A percentile compares a stretch with the other conserved stretches of the same genome.
phyloP scores from a whole-genome alignment of 2,888 invertebrate genomes.

The Drosophila imparisetae region DNA sequence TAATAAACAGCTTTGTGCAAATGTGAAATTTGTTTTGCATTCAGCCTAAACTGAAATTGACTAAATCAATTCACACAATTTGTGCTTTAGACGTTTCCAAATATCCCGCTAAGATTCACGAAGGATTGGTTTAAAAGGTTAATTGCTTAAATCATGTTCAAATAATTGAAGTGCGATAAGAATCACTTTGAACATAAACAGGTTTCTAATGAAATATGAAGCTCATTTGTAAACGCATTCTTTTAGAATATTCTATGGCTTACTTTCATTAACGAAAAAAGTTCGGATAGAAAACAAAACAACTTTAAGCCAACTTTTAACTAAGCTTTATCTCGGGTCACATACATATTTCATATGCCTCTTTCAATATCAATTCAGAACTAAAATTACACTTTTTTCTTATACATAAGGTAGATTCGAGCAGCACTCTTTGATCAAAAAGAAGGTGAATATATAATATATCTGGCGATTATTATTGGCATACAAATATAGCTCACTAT shows the following conservation, averaged over 20 bases:
- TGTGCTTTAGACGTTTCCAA: no score
- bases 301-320: not conserved
- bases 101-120: not conserved
- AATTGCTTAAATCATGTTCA: not conserved
- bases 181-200: not conserved
- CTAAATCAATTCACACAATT: not conserved
- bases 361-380: not conserved
- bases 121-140: not conserved
- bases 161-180: not conserved
- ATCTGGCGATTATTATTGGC: not conserved
- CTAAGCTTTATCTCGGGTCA: not conserved
- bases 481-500: conserved; percentile 21
- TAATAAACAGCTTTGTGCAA: conserved; percentile 3
- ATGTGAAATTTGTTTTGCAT: not conserved
- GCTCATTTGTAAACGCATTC: not conserved
- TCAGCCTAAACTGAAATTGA: not conserved
- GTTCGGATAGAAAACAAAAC: not conserved
- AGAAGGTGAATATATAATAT: not conserved
- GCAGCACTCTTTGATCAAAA: not conserved
- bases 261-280: not conserved
- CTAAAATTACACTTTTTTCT: not conserved
- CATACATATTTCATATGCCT: not conserved
- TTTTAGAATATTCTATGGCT: not conserved
- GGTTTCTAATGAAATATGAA: not conserved
- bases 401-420: not conserved